phyloP scores from a whole-genome alignment of 2,113 vertebrate genomes.

The Rhadina sibilatrix region DNA sequence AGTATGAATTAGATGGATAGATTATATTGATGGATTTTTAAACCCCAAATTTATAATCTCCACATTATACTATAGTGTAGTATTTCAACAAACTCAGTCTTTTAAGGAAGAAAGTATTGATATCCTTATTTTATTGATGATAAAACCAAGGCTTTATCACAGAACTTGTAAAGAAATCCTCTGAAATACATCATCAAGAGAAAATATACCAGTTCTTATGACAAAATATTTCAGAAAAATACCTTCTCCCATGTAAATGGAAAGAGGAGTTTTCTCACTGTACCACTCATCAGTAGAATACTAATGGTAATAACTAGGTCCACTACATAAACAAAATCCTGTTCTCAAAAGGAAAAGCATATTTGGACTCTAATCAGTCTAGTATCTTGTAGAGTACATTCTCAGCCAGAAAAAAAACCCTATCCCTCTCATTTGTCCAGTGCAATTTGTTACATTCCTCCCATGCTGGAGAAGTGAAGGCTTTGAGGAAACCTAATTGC shows the following conservation, averaged over 20 bases:
- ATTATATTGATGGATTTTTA: not conserved
- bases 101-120: not conserved
- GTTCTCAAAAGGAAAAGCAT: not conserved
- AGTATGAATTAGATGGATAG: not conserved
- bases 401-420: not conserved
- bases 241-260: not conserved
- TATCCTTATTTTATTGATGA: not conserved
- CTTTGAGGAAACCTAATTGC: not conserved
- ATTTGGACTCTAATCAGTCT: not conserved
- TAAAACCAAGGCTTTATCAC: not conserved
- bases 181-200: not conserved
- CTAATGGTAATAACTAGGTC: not conserved
- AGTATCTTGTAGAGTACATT: not conserved
- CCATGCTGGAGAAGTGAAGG: not conserved
- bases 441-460: not conserved
- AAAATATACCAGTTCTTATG: not conserved
- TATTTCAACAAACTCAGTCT: not conserved
- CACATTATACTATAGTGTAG: not conserved
- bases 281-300: not conserved
- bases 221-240: not conserved
- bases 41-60: not conserved
- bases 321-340: not conserved
- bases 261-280: not conserved
- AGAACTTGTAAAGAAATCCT: not conserved
- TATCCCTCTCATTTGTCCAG: not conserved